Evolutionary conservation across 1,140 invertebrate species (phyloP).

Genomic region (Acromyrmex charruanus): DNA sequence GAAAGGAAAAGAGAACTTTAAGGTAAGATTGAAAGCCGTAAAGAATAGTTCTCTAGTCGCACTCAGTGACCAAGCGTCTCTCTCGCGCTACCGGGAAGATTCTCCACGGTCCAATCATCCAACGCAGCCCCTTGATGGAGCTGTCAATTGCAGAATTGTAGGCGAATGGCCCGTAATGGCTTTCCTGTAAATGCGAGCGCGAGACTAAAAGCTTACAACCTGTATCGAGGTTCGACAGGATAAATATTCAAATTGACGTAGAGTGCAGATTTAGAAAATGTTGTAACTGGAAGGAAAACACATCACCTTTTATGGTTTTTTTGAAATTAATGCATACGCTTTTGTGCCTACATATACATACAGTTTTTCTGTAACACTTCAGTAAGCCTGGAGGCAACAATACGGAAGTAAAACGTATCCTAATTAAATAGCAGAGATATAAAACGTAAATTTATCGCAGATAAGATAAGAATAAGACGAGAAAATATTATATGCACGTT

Average conservation of each 20-base stretch:
- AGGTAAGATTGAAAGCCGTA: constrained; percentile 58
- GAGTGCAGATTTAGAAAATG: constrained; percentile 23
- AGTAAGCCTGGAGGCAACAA: too few relatives aligned
- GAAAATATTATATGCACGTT: too few relatives aligned
- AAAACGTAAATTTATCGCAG: too few relatives aligned
- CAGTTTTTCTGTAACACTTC: too few relatives aligned
- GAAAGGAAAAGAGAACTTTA: constrained; percentile 21
- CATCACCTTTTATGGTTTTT: not conserved
- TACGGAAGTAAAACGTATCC: too few relatives aligned
- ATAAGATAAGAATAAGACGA: too few relatives aligned
- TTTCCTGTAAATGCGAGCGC: constrained; percentile 66
- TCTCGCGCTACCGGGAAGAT: constrained; percentile 51
- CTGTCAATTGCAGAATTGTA: constrained; percentile 75
- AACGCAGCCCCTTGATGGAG: constrained; percentile 65
- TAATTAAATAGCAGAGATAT: too few relatives aligned
- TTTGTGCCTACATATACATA: not conserved
- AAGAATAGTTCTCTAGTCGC: constrained; percentile 51
- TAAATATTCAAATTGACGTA: constrained; percentile 73
- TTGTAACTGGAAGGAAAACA: not conserved
- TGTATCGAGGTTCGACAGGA: constrained; percentile 68
- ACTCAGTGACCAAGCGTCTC: constrained; percentile 39
- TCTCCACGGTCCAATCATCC: constrained; percentile 72
- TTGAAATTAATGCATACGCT: not conserved
- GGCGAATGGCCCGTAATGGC: constrained; percentile 73
- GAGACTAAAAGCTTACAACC: constrained; percentile 65